Conservation (phyloP, 1,140 invertebrate species). For the Pogonognathellus flavescens region DNA sequence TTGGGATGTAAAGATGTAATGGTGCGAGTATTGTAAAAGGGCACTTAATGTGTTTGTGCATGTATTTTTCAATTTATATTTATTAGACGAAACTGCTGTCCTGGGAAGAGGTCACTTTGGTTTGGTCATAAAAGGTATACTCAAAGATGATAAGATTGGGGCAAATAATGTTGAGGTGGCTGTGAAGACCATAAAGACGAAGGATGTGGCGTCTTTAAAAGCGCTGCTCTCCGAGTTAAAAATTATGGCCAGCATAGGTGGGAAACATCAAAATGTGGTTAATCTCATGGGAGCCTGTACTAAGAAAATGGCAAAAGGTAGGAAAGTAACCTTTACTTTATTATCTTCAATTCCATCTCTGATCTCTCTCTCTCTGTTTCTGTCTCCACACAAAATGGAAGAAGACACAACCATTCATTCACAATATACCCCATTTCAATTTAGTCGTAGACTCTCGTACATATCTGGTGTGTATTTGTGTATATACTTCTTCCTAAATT, state of each 20-base stretch:
- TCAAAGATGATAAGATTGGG: slow-evolving; percentile 30
- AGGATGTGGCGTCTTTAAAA: slow-evolving; percentile 43
- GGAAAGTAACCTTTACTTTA: slow-evolving; percentile 23
- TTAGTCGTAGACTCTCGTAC: no score
- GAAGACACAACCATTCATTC: not conserved
- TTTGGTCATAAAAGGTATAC: slow-evolving; percentile 51
- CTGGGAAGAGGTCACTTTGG: slow-evolving; percentile 57
- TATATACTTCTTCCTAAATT: no score
- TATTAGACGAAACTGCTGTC: slow-evolving; percentile 56
- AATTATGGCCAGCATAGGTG: slow-evolving; percentile 50
- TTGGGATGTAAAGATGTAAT: not conserved
- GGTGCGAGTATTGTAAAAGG: not conserved
- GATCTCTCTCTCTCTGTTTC: not conserved
- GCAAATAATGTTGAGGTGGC: slow-evolving; percentile 49
- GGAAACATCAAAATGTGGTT: slow-evolving; percentile 41
- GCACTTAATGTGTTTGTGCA: not conserved
- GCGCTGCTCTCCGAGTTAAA: slow-evolving; percentile 48
- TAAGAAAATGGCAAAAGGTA: slow-evolving; percentile 30
- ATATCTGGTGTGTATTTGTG: no score
- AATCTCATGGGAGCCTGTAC: slow-evolving; percentile 53
- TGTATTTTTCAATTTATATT: slow-evolving; percentile 47
- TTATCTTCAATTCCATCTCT: not conserved
- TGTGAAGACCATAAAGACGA: slow-evolving; percentile 46
- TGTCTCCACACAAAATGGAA: no score
- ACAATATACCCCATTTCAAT: not conserved